Evolutionary conservation across 2,113 vertebrate genomes (phyloP), one percentile per base, ranked within the genome.

Genomic region (Chaenogobius annularis): DNA sequence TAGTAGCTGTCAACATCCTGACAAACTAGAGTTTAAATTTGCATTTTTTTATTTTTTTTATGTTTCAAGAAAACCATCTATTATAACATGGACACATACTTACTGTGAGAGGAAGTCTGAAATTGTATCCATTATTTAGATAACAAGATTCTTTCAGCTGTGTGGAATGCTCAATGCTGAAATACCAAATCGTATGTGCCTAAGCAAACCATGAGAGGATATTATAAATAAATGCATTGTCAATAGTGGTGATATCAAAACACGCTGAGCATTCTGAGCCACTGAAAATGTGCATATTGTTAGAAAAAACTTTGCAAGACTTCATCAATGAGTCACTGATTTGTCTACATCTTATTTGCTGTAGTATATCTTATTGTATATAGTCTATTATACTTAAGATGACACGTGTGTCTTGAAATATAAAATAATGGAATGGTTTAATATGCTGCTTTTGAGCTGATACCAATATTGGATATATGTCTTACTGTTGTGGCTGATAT

Each of bases 21-120:
- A 89, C 86, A 91, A 86, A 81, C 72, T 68, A 87, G 83, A 93
- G 82, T 87, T 90, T 61, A 35, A 61, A 26, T 61, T 61, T 35
- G 58, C 23, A 61, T 61, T 61, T 61, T 61, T 61, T 35, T 61
- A 13, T 46, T 0, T 31, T 59, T 59, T 35, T 10, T 14, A 13
- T 13, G 26, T 61, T 35, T 35, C 13, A 61, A 14, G 58, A 61
- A 35, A 61, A 35, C 23, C 15, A 58, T 58, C 22, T 23, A 35
- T 58, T 58, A 35, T 61, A 31, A 10, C 26, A 8, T 61, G 15
- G 13, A 35, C 13, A 14, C 58, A 31, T 61, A 35, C 35, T 61
- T 61, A 35, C 35, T 61, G 58, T 61, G 58, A 35, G 14, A 61
- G 26, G 14, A 35, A 61, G 23, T 13, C 10, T 61, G 26, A 26